Base-by-base conservation (phyloP, 1,140 invertebrate species). In the Drosophila parabipectinata region DNA sequence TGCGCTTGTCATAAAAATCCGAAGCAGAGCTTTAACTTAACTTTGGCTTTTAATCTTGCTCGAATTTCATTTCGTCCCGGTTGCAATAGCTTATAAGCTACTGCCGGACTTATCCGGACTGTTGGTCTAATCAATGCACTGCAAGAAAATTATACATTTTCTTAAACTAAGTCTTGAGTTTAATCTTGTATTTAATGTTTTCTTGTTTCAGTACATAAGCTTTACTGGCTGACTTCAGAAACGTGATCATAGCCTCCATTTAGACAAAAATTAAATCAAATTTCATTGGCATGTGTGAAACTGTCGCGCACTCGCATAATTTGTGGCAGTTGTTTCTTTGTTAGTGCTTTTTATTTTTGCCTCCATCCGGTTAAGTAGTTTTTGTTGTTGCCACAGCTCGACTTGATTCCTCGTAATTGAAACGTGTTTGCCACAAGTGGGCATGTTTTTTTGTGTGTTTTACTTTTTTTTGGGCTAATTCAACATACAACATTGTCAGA, bases 391-490 rank as follows among this genome's bases (percentile, higher is more conserved):
- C 53, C 44, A 58, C 60, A 54, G 41, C 66, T 56, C 10, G 52
- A 18, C 73, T 67, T 45, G 62, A 76, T 85, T 85, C 82, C 47
- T 59, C 75, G 69, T 87, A 88, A 87, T 87, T 87, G 83, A 88
- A 88, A 88, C 83, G 84, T 69, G 83, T 88, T 88, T 88, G 83
- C 79, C 83, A 88, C 83, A 88, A 89, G 83, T 88, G 84, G 68
- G 75, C 83, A 83, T 67, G 83, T 72, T 77, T 63, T 41, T 62
- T 18, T 47, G 1, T 10, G 8, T 12, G 34, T 3, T 24, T 12
- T 44, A 44, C 14, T n/a, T 52, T 34, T 34, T 66, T 83, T 71
- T 52, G 44, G 64, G 68, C 44, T 61, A 75, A 72, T 62, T 79
- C 69, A 39, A 55, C 62, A 47, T 56, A 67, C 72, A 55, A 75